Evolutionary conservation across 2,113 vertebrate species (phyloP), one percentile per base, ranked within the genome.

Genomic region (Elephas maximus): DNA sequence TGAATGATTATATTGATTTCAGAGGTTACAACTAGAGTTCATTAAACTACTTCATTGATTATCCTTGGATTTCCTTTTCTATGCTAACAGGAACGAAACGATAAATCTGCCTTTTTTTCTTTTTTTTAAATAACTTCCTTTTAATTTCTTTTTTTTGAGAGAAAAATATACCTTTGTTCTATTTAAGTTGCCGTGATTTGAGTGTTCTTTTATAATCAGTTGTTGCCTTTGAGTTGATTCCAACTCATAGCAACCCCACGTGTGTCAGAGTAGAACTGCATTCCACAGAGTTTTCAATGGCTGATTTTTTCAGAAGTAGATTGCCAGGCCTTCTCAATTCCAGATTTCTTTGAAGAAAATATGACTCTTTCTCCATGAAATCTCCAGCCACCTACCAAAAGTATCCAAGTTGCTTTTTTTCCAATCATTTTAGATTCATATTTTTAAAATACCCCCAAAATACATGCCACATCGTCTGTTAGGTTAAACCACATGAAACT

Each of bases 271-370:
- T 7, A 53, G 51, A 53, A 53, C 4, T 53, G 51, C 12, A 12
- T 12, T 53, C 51, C 51, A 53, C 51, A 53, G 51, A 53, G 51
- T 53, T 53, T 53, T 53, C 51, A 53, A 53, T 53, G 51, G 51
- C 37, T 53, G 51, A 53, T 37, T 53, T 53, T 53, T 53, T 53
- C 51, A 53, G 51, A 53, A 53, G 51, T 53, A 53, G 12, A 7
- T 53, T 12, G 12, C 51, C 51, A 53, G 51, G 12, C 51, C 51
- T 53, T 53, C 51, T 53, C 92, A 85, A 91, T 90, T 82, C 93
- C 80, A 95, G 93, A 91, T 83, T 8, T 17, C 10, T 77, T n/a
- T 95, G 69, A 96, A 92, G 85, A 90, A 94, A 89, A 92, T 51
- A 63, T 18, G 7, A 69, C 14, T 91, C 26, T 76, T 21, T 87